These are phyloP conservation scores for Pediacus dermestoides DNA, from an alignment of 2,888 invertebrate species.

Conservation along the genomic window DNA sequence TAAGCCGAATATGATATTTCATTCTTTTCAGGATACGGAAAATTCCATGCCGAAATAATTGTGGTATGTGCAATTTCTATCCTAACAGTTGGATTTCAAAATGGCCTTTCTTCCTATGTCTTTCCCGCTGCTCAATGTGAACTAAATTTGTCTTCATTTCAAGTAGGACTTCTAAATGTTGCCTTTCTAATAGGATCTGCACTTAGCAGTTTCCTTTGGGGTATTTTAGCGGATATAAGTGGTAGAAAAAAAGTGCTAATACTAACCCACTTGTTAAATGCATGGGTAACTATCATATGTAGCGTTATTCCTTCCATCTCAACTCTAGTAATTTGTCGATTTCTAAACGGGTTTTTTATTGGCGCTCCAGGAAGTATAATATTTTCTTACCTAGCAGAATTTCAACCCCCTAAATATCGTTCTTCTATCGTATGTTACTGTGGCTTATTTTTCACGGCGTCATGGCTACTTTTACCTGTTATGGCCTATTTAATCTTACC, in stretches of 20 bases:
- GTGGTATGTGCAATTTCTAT: slow-evolving; percentile 63
- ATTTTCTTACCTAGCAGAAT: slow-evolving; percentile 64
- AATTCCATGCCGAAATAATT: slow-evolving; percentile 63
- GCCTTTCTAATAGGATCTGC: slow-evolving; percentile 70
- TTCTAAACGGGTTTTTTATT: slow-evolving; percentile 59
- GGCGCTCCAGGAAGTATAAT: slow-evolving; percentile 41
- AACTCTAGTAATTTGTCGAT: slow-evolving; percentile 52
- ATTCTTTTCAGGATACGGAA: slow-evolving; percentile 60
- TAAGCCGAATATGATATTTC: too few relatives aligned
- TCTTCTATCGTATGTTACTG: slow-evolving; percentile 60
- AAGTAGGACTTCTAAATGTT: slow-evolving; percentile 69
- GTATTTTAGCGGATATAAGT: slow-evolving; percentile 70
- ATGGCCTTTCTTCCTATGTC: slow-evolving; percentile 67
- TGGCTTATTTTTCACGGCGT: slow-evolving; percentile 62
- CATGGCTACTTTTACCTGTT: slow-evolving; percentile 64
- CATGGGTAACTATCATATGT: slow-evolving; percentile 49
- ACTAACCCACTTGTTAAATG: slow-evolving; percentile 46
- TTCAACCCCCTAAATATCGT: slow-evolving; percentile 58
- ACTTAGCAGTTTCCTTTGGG: slow-evolving; percentile 75
- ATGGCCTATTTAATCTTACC: slow-evolving; percentile 40
- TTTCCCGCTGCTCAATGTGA: slow-evolving; percentile 71
- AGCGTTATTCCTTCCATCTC: slow-evolving; percentile 24
- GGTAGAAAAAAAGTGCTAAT: slow-evolving; percentile 60
- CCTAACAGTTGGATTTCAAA: slow-evolving; percentile 62
- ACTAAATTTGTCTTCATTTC: slow-evolving; percentile 59